Percentiles rank a stretch among this genome's conserved stretches.
These are phyloP conservation scores for Tragelaphus buxtoni DNA, from an alignment of 2,113 vertebrate genomes.

Conservation along the genomic window DNA sequence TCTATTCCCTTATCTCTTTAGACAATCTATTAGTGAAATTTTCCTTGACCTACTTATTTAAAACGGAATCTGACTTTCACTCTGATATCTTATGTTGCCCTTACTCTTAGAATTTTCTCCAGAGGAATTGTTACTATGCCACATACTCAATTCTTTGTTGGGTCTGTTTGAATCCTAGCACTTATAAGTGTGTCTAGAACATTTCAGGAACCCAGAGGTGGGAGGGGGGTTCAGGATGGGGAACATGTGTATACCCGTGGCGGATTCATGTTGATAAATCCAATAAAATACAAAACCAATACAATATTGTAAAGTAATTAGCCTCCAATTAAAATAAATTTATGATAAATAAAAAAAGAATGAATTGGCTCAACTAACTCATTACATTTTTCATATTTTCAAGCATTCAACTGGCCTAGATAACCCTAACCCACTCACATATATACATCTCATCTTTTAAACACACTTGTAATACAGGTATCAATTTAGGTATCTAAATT, in stretches of 20 bases:
- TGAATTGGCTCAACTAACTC: background rate
- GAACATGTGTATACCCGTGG: no score
- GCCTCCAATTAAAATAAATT: no score
- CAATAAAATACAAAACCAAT: no score
- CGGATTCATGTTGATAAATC: no score
- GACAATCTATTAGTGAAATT: background rate
- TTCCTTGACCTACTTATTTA: background rate
- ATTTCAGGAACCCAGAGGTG: background rate
- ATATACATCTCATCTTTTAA: no score
- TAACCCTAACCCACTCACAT: no score
- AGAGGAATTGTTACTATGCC: background rate
- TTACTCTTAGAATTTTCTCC: background rate
- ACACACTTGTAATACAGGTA: no score
- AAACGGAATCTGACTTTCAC: background rate
- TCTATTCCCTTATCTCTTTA: background rate
- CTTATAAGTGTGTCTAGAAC: background rate
- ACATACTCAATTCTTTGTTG: background rate
- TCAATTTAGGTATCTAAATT: no score
- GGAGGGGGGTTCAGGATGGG: no score
- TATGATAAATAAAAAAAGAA: background rate
- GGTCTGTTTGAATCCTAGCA: background rate
- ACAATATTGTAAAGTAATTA: no score
- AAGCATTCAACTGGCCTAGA: background rate
- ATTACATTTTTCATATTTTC: background rate
- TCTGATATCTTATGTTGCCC: background rate